Base-by-base conservation (phyloP, 2,888 invertebrate genomes). In the Chymomyza amoena region DNA sequence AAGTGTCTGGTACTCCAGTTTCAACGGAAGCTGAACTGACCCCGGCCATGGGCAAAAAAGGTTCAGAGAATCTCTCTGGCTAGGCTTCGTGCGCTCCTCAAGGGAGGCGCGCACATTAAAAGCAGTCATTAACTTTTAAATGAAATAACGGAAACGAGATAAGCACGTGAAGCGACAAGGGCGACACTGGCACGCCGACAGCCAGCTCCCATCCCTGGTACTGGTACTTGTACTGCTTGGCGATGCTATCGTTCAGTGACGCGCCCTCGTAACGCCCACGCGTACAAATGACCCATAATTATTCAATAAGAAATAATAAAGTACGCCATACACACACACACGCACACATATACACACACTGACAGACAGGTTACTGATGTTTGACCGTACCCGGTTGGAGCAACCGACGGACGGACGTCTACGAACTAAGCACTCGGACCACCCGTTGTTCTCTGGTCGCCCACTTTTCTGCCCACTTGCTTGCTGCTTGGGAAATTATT, bases 271-370 rank as follows among this genome's bases (percentile, higher is more conserved):
- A 70, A 66, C 67, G 64, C 66, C 75, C 45, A n/a, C 65, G 74
- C 79, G 63, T 77, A 75, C 79, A 89, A 90, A 88, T 89, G 90
- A 89, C 86, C 89, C 88, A 85, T 90, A 90, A 89, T 89, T 90
- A 90, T 89, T 90, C 90, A 90, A 90, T 90, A 89, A 89, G 83
- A 86, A 89, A 84, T 84, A 88, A 89, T 89, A 89, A 89, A 87
- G 87, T 78, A 76, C 60, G 32, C 66, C 71, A 76, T 73, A 75
- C 69, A 74, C 39, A 45, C 39, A 45, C 13, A 45, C 39, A 10
- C 39, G 13, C 39, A 10, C 10, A 45, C 39, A 36, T 7, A 36
- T 7, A 36, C 73, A 77, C 76, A 73, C 81, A 81, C 81, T 89
- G 79, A 88, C 77, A 79, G 80, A 76, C 85, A 25, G 63, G 18